Conservation (phyloP, 2,113 vertebrate genomes). For the Xiphophorus hellerii region DNA sequence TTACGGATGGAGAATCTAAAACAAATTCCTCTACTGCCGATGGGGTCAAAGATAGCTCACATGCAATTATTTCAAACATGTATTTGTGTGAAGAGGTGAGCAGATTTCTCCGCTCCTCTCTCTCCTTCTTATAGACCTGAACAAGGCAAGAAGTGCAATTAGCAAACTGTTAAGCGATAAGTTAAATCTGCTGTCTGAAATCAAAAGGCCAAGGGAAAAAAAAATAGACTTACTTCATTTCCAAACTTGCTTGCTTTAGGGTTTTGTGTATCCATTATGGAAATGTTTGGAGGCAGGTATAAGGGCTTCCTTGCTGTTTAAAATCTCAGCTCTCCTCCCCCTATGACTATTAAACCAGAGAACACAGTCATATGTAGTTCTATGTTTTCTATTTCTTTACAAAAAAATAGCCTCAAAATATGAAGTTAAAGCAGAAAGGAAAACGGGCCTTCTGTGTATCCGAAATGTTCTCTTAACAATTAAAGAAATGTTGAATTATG, state of each 20-base stretch:
- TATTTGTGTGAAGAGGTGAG: slow-evolving; percentile 80
- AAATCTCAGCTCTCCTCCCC: slow-evolving; percentile 6
- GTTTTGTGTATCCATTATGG: slow-evolving; percentile 30
- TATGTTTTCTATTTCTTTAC: too few relatives aligned
- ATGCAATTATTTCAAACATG: slow-evolving; percentile 81
- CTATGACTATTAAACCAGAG: neutral
- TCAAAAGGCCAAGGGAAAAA: neutral
- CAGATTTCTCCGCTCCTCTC: slow-evolving; percentile 77
- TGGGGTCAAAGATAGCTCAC: slow-evolving; percentile 73
- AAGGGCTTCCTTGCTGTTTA: neutral
- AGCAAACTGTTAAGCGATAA: neutral
- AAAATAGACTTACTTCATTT: slow-evolving; percentile 14
- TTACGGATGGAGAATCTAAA: slow-evolving; percentile 83
- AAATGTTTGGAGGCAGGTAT: neutral
- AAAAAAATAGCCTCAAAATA: too few relatives aligned
- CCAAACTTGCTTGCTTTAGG: slow-evolving; percentile 10
- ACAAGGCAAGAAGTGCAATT: slow-evolving; percentile 18
- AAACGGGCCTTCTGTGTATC: too few relatives aligned
- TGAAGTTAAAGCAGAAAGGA: too few relatives aligned
- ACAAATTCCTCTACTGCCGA: slow-evolving; percentile 82
- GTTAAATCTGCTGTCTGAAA: neutral
- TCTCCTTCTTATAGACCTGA: slow-evolving; percentile 79
- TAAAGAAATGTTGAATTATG: neutral
- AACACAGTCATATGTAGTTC: neutral
- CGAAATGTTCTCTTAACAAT: too few relatives aligned